Conservation (phyloP, 2,888 invertebrate genomes). For the Molorchus minor region DNA sequence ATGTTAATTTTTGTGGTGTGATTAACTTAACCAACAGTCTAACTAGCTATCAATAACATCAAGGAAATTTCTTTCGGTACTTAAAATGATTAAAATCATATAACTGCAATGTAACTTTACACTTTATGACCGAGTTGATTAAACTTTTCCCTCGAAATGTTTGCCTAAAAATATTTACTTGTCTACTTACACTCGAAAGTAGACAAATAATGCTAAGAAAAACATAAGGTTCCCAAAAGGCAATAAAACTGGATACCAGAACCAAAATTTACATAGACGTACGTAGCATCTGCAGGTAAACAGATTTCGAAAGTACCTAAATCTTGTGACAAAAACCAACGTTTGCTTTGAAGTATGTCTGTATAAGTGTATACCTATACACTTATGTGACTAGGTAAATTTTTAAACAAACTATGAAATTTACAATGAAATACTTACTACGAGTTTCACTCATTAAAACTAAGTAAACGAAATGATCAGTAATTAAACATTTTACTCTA, state of each 20-base stretch:
- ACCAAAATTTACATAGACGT: constrained; percentile 21
- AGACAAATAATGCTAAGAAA: constrained; percentile 11
- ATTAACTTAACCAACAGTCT: too few species aligned
- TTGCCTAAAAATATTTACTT: too few species aligned
- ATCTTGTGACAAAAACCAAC: constrained; percentile 13
- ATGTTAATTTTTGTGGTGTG: too few species aligned
- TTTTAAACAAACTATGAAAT: not conserved
- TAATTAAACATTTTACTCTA: too few species aligned
- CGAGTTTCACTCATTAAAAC: not conserved
- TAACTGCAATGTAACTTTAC: too few species aligned
- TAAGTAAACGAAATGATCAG: too few species aligned
- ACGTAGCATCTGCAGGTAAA: constrained; percentile 21
- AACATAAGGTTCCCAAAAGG: constrained; percentile 19
- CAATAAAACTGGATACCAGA: constrained; percentile 21
- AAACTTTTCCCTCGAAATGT: too few species aligned
- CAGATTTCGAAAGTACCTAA: constrained; percentile 10
- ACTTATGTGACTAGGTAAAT: not conserved
- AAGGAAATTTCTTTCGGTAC: too few species aligned
- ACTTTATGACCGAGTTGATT: too few species aligned
- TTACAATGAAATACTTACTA: not conserved
- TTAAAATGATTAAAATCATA: too few species aligned
- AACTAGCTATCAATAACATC: too few species aligned
- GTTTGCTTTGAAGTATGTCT: constrained; percentile 10
- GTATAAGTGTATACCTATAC: constrained; percentile 6
- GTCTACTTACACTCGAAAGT: not conserved